These are phyloP conservation scores for Odontophorus gujanensis DNA, from an alignment of 2,113 vertebrate species.

Conservation along the genomic window DNA sequence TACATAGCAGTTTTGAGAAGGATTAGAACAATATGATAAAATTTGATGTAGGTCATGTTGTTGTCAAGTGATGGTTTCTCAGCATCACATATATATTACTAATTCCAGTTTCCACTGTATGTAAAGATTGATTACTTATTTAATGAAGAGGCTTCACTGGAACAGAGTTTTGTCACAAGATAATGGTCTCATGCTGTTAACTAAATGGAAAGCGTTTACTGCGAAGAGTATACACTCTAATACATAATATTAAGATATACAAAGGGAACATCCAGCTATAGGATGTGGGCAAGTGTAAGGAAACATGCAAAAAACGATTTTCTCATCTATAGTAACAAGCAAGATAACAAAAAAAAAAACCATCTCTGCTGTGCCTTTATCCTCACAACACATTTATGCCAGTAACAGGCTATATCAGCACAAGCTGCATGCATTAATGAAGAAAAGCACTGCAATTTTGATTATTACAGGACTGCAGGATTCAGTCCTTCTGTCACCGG, in stretches of 20 bases:
- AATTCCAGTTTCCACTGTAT: conserved; percentile 62
- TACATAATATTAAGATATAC: conserved; percentile 41
- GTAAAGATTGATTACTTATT: conserved; percentile 68
- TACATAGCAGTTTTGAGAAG: neutral
- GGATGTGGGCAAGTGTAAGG: neutral
- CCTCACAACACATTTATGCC: neutral
- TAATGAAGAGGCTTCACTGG: conserved; percentile 58
- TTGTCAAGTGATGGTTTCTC: conserved; percentile 18
- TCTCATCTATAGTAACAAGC: neutral
- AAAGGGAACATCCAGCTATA: neutral
- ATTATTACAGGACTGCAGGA: neutral
- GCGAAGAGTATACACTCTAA: conserved; percentile 58
- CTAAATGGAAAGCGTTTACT: conserved; percentile 68
- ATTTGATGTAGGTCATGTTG: conserved; percentile 11
- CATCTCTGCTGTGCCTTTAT: neutral
- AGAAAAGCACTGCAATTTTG: fast-evolving
- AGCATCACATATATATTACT: conserved; percentile 14
- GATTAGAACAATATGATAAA: conserved; percentile 1
- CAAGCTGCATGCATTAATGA: neutral
- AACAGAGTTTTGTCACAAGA: conserved; percentile 54
- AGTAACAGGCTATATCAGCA: neutral
- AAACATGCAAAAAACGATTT: conserved; percentile 6
- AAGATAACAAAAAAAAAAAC: neutral
- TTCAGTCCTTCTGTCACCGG: neutral
- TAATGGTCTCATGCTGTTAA: conserved; percentile 74